Percentiles rank a stretch among this genome's conserved stretches.
phyloP scores from a whole-genome alignment of 37 sponge, comb jelly and placozoan species.

The Geodia barretti region DNA sequence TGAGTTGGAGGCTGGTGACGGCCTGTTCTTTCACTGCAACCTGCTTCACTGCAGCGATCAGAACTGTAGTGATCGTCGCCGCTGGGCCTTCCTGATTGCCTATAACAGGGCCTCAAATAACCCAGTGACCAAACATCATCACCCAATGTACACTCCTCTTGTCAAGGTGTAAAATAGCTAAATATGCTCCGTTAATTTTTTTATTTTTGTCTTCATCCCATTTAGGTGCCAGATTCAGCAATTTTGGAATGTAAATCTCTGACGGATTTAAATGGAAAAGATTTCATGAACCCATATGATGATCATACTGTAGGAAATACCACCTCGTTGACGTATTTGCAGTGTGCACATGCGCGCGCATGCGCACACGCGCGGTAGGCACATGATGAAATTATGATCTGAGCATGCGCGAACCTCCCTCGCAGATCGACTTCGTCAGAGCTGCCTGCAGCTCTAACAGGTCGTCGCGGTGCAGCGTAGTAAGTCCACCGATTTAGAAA shows the following conservation, averaged over 20 bases:
- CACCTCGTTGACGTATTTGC: no score
- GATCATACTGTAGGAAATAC: no score
- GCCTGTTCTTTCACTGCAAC: slow-evolving; percentile 89
- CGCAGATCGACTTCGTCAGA: no score
- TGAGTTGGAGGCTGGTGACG: slow-evolving; percentile 79
- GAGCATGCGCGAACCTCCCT: no score
- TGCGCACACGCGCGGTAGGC: no score
- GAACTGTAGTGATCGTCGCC: slow-evolving; percentile 77
- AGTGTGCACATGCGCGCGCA: no score
- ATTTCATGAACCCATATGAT: slow-evolving; percentile 37
- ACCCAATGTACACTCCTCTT: slow-evolving; percentile 84
- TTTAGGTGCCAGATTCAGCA: slow-evolving; percentile 61
- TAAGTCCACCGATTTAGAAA: no score
- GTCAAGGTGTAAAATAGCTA: slow-evolving; percentile 48
- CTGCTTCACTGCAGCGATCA: slow-evolving; percentile 83
- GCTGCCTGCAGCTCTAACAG: no score
- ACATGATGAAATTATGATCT: no score
- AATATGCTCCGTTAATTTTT: no score
- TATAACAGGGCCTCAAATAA: slow-evolving; percentile 88
- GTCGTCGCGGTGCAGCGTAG: no score
- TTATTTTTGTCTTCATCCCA: no score
- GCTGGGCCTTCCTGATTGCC: slow-evolving; percentile 92
- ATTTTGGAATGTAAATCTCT: slow-evolving; percentile 45
- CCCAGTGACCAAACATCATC: slow-evolving; percentile 69
- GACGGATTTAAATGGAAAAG: slow-evolving; percentile 65